phyloP scores from a whole-genome alignment of 2,113 vertebrate genomes.

The Neomonachus schauinslandi region DNA sequence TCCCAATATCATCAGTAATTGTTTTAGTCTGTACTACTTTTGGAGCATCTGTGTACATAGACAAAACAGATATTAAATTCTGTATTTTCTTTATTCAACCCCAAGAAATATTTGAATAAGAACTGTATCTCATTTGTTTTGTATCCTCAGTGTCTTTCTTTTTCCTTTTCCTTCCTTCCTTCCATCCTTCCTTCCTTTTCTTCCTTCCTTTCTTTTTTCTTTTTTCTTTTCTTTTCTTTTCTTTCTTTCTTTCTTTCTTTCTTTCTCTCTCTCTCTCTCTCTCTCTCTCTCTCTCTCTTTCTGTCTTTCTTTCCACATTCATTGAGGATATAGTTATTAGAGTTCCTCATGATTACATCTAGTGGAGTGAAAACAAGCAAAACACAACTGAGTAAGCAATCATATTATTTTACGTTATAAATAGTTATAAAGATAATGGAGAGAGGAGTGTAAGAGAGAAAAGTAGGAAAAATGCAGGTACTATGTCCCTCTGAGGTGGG shows the following conservation, averaged over 20 bases:
- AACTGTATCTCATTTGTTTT: not conserved
- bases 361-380: not conserved
- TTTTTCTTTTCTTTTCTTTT: too few relatives aligned
- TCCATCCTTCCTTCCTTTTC: not conserved
- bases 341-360: not conserved
- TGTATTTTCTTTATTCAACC: not conserved
- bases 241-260: too few relatives aligned
- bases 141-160: not conserved
- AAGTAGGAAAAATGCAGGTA: not conserved
- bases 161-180: accelerated
- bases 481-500: not conserved
- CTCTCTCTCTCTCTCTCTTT: accelerated
- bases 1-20: not conserved
- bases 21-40: not conserved
- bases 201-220: too few relatives aligned
- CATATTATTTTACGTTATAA: not conserved
- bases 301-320: not conserved
- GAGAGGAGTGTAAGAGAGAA: not conserved
- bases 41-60: not conserved
- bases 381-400: not conserved
- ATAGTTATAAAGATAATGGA: not conserved
- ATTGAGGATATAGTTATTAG: not conserved
- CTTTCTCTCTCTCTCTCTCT: accelerated
- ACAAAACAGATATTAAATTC: not conserved
- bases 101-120: not conserved